These are phyloP conservation scores for Chaenogobius annularis DNA, from an alignment of 2,113 vertebrate species.

Conservation along the genomic window DNA sequence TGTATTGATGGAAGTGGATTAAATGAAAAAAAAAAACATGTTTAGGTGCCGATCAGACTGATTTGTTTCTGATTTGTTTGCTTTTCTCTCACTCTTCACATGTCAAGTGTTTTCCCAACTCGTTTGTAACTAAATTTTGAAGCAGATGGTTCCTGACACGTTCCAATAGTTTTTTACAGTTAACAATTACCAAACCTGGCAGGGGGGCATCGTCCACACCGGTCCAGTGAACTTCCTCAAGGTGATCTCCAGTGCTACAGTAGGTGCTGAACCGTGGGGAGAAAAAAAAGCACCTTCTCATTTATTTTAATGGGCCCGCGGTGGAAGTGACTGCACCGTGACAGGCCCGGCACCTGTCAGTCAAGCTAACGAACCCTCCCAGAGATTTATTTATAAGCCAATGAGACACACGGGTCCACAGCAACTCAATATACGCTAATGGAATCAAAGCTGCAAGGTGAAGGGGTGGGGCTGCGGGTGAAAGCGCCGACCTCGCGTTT, in stretches of 20 bases:
- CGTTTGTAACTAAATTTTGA: not conserved
- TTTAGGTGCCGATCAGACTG: too few species aligned
- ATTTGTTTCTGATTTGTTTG: too few species aligned
- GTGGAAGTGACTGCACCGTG: not conserved
- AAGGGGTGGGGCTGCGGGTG: not conserved
- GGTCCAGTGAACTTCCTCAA: not conserved
- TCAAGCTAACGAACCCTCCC: conserved; percentile 8
- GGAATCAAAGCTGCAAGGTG: not conserved
- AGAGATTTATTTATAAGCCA: not conserved
- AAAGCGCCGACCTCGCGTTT: not conserved
- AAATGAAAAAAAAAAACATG: too few species aligned
- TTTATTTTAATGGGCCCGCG: conserved; percentile 4
- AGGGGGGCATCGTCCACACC: not conserved
- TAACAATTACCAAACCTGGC: not conserved
- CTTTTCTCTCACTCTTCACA: not conserved
- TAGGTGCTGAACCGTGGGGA: conserved; percentile 2
- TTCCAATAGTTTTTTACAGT: not conserved
- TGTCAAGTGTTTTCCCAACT: not conserved
- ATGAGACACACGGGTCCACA: not conserved
- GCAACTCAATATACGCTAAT: not conserved
- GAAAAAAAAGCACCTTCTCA: conserved; percentile 3
- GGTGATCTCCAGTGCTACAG: not conserved
- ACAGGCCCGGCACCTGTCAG: not conserved
- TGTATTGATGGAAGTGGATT: too few species aligned
- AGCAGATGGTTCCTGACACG: not conserved